Evolutionary conservation across 2,888 invertebrate species (phyloP).

Genomic region (Leptodirus hochenwartii): DNA sequence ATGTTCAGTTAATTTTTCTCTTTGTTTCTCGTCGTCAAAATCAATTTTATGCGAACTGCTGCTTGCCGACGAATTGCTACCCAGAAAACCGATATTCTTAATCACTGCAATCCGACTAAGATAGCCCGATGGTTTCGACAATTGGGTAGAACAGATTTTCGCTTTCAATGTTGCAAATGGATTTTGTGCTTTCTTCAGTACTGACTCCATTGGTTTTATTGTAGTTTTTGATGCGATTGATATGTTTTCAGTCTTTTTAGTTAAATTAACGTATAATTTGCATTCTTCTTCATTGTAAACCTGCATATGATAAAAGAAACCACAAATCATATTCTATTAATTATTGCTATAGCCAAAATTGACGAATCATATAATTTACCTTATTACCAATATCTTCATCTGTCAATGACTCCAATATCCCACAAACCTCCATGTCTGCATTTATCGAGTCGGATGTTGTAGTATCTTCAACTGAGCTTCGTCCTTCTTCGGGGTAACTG

Average conservation of each 20-base stretch:
- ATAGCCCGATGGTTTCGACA: conserved; percentile 25
- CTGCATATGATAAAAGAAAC: conserved; percentile 6
- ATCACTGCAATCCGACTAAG: conserved; percentile 27
- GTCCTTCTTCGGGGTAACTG: conserved; percentile 25
- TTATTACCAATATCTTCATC: conserved; percentile 18
- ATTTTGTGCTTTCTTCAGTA: conserved; percentile 21
- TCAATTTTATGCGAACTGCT: conserved; percentile 8
- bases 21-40: background rate
- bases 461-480: conserved; percentile 29
- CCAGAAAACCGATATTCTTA: conserved; percentile 25
- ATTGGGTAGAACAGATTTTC: conserved; percentile 28
- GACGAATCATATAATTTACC: no score
- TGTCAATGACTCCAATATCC: conserved; percentile 25
- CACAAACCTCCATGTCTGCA: conserved; percentile 31
- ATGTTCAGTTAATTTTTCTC: conserved; percentile 3
- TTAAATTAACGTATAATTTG: conserved; percentile 9
- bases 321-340: conserved; percentile 9
- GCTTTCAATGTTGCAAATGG: conserved; percentile 27
- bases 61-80: conserved; percentile 18
- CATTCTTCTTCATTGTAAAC: conserved; percentile 10
- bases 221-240: no score
- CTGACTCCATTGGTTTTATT: no score
- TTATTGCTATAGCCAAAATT: no score
- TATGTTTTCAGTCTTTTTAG: conserved; percentile 25
- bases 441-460: conserved; percentile 29